Evolutionary conservation across 2,888 invertebrate species (phyloP), one percentile per base, ranked within the genome.

Genomic region (Drosophila kanekoi): DNA sequence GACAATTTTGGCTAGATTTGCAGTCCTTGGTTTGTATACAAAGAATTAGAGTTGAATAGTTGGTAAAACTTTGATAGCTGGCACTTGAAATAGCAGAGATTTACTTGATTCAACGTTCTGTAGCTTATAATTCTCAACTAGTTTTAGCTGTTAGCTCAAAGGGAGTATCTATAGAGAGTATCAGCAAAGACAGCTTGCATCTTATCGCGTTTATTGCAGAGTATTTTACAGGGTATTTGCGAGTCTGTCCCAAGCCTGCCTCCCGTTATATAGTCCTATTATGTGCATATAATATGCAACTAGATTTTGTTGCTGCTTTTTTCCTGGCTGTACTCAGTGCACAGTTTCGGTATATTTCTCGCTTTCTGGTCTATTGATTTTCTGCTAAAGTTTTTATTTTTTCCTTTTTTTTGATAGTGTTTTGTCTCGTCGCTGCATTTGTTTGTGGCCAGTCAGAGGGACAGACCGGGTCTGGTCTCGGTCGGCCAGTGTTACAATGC

Each of bases 401-500:
- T 60, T 32, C 16, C 1, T 18, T 4, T 3, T 65, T 54, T 47
- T 35, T 56, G 53, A 51, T 72, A 58, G 58, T 56, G 54, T 70
- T 73, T 81, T 81, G 87, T 75, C 72, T 78, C 65, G 66, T 64
- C 44, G 60, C 61, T 67, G 72, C 76, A 75, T 72, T 78, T 83
- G 82, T 77, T 85, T 86, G 81, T 63, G 81, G 78, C 65, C 62
- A 79, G 69, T 48, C 66, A 64, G 81, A 54, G 67, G 40, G 56
- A 4, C 38, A 32, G 65, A 32, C 45, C 16, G 52, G 57, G 38
- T 40, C 41, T 38, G 43, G 65, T 63, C 70, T 77, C 72, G 80
- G 88, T 83, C 89, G 89, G 83, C 89, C 88, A 83, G 84, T 88
- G 83, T 83, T 88, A 83, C 83, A 86, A 88, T 88, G 89, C 84